Evolutionary conservation across 2,797 vertebrate genomes (phyloP), one percentile per base, ranked within the genome.

Genomic region (Botia almorhae): DNA sequence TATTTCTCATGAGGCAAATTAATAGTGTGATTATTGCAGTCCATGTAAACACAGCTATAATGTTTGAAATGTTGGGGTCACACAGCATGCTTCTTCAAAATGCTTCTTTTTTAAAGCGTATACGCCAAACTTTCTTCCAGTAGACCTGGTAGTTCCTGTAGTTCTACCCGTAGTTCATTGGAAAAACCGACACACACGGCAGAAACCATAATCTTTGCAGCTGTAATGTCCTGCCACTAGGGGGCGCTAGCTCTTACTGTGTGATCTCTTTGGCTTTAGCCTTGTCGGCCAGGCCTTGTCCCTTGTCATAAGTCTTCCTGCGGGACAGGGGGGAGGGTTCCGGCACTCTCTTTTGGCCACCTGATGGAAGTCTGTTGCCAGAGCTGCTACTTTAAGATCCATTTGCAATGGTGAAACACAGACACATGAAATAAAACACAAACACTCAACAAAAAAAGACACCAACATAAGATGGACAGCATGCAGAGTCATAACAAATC

Each of bases 271-370:
- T 98, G 89, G 93, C 81, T 91, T 97, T 98, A 90, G 94, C 86
- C 90, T 94, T 97, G 85, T 98, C 95, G 70, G 90, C 73, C 76
- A 92, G 87, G 81, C 91, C 88, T 75, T 93, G 92, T 53, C 88
- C 89, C 91, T 95, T 98, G 87, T 98, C 97, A 92, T 95, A 96
- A 53, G 91, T 85, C 95, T 97, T 99, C 91, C 97, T 97, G 92
- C 95, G 96, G 83, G 94, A 88, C 85, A 95, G 91, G 80, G 98
- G 97, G 2, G 98, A 99, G 36, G 96, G 94, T 89, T 98, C 97
- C 48, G 95, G 93, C 0, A 93, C 85, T 91, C 94, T 95, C 91
- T 94, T 97, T 85, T 97, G 97, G 86, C 93, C 70, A 78, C 90
- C 85, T 72, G 95, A 87, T 17, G 90, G 78, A 67, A 93, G 92